These are phyloP conservation scores for Syrrhaptes paradoxus DNA, from an alignment of 2,113 vertebrate species.

Conservation along the genomic window DNA sequence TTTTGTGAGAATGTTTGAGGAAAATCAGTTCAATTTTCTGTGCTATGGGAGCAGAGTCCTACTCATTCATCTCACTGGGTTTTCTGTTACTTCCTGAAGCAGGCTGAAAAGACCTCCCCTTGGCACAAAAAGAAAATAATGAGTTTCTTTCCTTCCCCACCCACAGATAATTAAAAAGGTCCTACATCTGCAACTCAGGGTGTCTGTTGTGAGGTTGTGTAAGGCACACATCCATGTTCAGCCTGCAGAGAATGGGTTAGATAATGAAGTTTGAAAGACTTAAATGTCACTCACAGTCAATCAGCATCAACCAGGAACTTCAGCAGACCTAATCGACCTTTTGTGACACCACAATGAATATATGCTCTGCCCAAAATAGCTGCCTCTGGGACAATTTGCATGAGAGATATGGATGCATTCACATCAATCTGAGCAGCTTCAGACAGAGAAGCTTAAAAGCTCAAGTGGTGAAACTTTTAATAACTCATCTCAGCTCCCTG, in stretches of 20 bases:
- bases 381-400: conserved; percentile 60
- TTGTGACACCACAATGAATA: conserved; percentile 57
- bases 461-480: conserved; percentile 61
- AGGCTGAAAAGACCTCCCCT: neutral
- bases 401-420: conserved; percentile 45
- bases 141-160: neutral
- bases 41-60: neutral
- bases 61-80: neutral
- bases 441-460: conserved; percentile 63
- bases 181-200: neutral
- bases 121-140: neutral
- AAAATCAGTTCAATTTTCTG: neutral
- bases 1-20: neutral
- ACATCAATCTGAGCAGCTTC: conserved; percentile 51
- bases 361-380: conserved; percentile 49
- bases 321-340: conserved; percentile 41
- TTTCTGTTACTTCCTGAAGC: neutral
- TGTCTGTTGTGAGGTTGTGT: neutral
- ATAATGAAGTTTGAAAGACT: conserved; percentile 55
- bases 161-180: conserved; percentile 26
- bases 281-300: conserved; percentile 44
- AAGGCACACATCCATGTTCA: neutral
- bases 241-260: neutral
- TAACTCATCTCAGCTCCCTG: conserved; percentile 31
- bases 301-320: conserved; percentile 55